phyloP scores from a whole-genome alignment of 2,888 invertebrate species.

The Meliscaeva auricollis region DNA sequence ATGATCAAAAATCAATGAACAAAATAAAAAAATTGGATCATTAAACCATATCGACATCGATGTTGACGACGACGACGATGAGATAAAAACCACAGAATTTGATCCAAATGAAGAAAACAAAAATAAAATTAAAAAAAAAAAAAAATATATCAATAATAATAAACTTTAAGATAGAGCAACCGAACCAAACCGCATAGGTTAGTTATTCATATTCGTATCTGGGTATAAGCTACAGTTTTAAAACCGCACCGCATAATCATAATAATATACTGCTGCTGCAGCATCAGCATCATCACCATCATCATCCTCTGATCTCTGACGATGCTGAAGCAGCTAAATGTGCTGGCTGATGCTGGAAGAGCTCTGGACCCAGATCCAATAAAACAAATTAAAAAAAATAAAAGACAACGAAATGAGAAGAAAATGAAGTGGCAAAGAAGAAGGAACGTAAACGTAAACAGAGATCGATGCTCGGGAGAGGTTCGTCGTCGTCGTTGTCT shows the following conservation, averaged over 20 bases:
- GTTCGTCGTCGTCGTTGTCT: slow-evolving; percentile 45
- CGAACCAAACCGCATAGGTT: slow-evolving; percentile 28
- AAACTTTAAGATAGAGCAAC: slow-evolving; percentile 59
- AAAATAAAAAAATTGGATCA: slow-evolving; percentile 61
- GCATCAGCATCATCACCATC: slow-evolving; percentile 15
- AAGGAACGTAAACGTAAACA: slow-evolving; percentile 75
- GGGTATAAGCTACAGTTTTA: slow-evolving; percentile 33
- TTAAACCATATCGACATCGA: slow-evolving; percentile 50
- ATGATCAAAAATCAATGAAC: slow-evolving; percentile 38
- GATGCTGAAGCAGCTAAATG: neutral
- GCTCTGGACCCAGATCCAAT: slow-evolving; percentile 70
- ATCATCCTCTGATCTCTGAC: slow-evolving; percentile 50
- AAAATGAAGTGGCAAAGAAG: slow-evolving; percentile 74
- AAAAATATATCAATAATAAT: slow-evolving; percentile 68
- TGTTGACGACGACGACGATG: slow-evolving; percentile 8
- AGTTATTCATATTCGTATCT: slow-evolving; percentile 9
- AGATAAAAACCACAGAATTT: slow-evolving; percentile 52
- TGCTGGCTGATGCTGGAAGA: slow-evolving; percentile 40
- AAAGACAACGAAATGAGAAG: slow-evolving; percentile 30
- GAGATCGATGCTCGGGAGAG: slow-evolving; percentile 68
- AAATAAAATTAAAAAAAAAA: neutral
- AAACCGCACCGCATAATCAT: slow-evolving; percentile 25
- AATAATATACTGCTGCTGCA: slow-evolving; percentile 44
- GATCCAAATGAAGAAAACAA: slow-evolving; percentile 62
- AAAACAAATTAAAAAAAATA: slow-evolving; percentile 47